Evolutionary conservation across 2,797 vertebrate species (phyloP), one percentile per base, ranked within the genome.

Genomic region (Tiaroga cobitis): DNA sequence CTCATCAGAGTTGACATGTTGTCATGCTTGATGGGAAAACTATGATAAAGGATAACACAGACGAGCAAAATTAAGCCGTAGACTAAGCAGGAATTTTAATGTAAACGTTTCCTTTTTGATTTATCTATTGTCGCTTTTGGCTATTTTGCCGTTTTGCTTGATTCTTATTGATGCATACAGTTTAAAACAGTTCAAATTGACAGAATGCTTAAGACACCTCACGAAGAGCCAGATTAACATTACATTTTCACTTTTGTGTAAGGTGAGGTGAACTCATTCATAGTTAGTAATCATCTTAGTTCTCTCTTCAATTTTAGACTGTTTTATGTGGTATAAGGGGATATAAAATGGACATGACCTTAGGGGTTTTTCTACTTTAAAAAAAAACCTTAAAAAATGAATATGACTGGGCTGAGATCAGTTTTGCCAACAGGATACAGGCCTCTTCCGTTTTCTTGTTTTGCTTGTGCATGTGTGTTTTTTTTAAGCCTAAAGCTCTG

Each of bases 391-490:
- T 7, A 54, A 77, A 61, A 16, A 0, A 34, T 81, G 69, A 34
- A 26, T 79, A 70, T 75, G 88, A 82, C 54, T 63, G 18, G 41
- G 29, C 37, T 56, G 41, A 78, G 74, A 59, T 32, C 65, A 69
- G 61, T 84, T 76, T 68, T 18, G 39, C 83, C 75, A 34, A 80
- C 74, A 80, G 82, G 86, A 88, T 82, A 80, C 54, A 15, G 24
- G 21, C 82, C 65, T 87, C 75, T 87, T 88, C 86, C 54, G 75
- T 59, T 86, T 86, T 88, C 80, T 83, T 73, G 13, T 37, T 49
- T 56, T 80, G 29, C 81, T 74, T 80, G 56, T 87, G 32, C 49
- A 46, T 76, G 19, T 41, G 18, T 39, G 37, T 19, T 51, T 15
- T 18, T 49, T 49, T 49, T 49, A 18, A 49, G 59, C 37, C 8